Evolutionary conservation across 2,888 invertebrate genomes (phyloP).

Genomic region (Achlya flavicornis): DNA sequence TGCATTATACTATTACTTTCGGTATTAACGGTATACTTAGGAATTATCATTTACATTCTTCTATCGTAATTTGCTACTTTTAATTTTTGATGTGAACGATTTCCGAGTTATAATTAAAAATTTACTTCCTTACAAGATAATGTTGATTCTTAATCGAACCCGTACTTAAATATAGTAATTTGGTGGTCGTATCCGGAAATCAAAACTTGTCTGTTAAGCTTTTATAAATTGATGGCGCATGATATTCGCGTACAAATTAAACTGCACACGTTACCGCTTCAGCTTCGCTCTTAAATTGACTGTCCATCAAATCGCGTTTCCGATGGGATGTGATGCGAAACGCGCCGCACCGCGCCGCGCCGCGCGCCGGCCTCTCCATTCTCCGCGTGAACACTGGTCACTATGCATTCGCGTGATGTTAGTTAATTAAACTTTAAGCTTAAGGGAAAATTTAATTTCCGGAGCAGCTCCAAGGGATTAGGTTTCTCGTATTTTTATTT

Average conservation of each 20-base stretch:
- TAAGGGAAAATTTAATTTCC: slow-evolving; percentile 78
- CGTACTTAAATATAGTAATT: too few species aligned
- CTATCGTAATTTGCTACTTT: too few species aligned
- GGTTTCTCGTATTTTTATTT: slow-evolving; percentile 64
- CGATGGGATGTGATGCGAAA: slow-evolving; percentile 33
- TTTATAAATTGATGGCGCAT: slow-evolving; percentile 20
- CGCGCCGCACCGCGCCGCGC: slow-evolving; percentile 24
- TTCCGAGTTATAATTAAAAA: background rate
- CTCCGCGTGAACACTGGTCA: slow-evolving; percentile 31
- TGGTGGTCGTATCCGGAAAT: background rate
- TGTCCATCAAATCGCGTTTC: slow-evolving; percentile 61
- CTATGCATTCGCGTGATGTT: slow-evolving; percentile 67
- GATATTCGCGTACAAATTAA: slow-evolving; percentile 51
- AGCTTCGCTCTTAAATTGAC: slow-evolving; percentile 58
- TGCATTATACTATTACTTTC: background rate
- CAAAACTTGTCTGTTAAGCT: background rate
- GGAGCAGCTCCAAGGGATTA: slow-evolving; percentile 62
- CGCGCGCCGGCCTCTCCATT: slow-evolving; percentile 20
- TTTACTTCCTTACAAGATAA: background rate
- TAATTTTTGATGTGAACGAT: slow-evolving; percentile 29
- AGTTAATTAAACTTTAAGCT: slow-evolving; percentile 77
- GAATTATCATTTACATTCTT: too few species aligned
- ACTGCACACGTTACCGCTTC: slow-evolving; percentile 41
- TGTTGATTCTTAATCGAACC: background rate
- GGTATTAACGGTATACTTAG: background rate